Conservation (phyloP, 2,888 invertebrate species). For the Drosophila mimetica region DNA sequence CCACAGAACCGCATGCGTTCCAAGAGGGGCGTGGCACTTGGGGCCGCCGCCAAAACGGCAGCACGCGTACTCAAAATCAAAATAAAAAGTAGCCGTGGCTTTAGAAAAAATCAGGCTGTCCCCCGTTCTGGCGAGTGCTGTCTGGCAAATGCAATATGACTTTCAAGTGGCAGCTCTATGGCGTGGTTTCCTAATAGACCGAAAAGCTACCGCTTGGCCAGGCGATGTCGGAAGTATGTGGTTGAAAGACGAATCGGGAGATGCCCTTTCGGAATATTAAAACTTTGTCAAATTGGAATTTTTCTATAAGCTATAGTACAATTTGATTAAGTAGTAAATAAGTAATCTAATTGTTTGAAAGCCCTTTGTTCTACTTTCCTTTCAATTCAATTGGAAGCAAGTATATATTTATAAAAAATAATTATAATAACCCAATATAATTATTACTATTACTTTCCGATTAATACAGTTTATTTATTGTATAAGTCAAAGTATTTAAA, state of each 20-base stretch:
- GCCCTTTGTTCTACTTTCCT: no score
- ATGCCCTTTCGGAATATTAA: constrained; percentile 33
- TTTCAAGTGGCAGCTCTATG: constrained; percentile 61
- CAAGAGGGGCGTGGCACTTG: constrained; percentile 59
- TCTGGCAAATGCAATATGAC: constrained; percentile 70
- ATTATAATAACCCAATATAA: no score
- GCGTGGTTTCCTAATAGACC: constrained; percentile 69
- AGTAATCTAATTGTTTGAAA: no score
- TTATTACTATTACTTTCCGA: no score
- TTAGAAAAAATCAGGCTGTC: constrained; percentile 36
- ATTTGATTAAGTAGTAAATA: no score
- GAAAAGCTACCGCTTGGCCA: constrained; percentile 70
- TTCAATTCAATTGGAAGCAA: no score
- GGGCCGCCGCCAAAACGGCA: constrained; percentile 35
- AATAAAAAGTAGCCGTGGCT: constrained; percentile 43
- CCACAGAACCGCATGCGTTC: constrained; percentile 45
- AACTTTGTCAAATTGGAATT: not conserved
- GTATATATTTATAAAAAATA: no score
- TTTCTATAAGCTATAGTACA: no score
- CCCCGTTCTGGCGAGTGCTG: constrained; percentile 48
- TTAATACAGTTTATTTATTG: no score
- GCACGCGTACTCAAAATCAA: constrained; percentile 73
- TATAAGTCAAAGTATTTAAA: no score
- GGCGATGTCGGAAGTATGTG: constrained; percentile 53
- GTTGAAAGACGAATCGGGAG: not conserved